phyloP scores from a whole-genome alignment of 2,888 invertebrate genomes.

The Lepidocyrtoides sp. region DNA sequence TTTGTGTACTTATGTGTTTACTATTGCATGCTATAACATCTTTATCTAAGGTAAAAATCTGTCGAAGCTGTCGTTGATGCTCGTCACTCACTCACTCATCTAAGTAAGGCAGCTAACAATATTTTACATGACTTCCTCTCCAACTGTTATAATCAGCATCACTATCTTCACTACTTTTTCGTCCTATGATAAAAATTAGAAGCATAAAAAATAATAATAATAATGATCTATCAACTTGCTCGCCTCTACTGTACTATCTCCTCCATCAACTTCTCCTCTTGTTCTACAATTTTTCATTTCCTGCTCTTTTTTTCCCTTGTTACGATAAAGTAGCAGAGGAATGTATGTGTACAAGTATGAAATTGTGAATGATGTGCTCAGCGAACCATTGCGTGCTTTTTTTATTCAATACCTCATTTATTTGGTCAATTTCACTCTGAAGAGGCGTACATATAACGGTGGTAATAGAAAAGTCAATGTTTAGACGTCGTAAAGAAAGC shows the following conservation, averaged over 20 bases:
- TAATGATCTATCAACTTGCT: too few species aligned
- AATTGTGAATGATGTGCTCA: too few species aligned
- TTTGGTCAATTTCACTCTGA: constrained; percentile 23
- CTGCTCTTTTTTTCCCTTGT: too few species aligned
- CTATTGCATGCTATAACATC: not conserved
- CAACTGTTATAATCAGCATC: not conserved
- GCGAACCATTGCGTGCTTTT: not conserved
- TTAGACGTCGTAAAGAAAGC: too few species aligned
- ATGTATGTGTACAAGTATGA: too few species aligned
- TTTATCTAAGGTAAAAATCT: not conserved
- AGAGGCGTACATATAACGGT: too few species aligned
- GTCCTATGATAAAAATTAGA: not conserved
- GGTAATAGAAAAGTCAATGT: not conserved
- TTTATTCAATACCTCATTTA: constrained; percentile 31
- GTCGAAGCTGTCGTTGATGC: not conserved
- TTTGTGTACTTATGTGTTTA: not conserved
- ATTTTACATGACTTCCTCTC: not conserved
- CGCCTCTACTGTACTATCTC: not conserved
- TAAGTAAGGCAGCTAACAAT: not conserved
- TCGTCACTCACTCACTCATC: not conserved
- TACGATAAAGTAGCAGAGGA: too few species aligned
- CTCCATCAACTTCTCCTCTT: too few species aligned
- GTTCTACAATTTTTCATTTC: too few species aligned
- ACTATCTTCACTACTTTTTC: not conserved
- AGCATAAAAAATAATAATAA: too few species aligned